Evolutionary conservation across 2,888 invertebrate genomes (phyloP).

Genomic region (Pachydiplax longipennis): DNA sequence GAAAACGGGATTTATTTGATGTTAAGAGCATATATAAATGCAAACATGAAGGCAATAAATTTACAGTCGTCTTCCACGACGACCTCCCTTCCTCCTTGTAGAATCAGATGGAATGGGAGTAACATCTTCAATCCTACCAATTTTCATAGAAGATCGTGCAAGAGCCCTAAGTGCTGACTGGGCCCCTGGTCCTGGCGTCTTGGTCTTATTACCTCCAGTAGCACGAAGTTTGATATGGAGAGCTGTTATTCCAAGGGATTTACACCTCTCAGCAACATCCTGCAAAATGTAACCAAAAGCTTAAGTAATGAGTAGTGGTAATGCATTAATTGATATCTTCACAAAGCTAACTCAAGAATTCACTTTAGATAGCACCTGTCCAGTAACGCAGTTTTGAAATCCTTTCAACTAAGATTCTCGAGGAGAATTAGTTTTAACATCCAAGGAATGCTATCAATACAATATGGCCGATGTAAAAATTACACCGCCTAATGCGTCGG

Average conservation of each 20-base stretch:
- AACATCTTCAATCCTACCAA: conserved; percentile 99
- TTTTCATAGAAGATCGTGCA: conserved; percentile 99
- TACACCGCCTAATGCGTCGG: not conserved
- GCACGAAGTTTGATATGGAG: conserved; percentile 98
- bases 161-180: conserved; percentile 97
- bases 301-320: conserved; percentile 43
- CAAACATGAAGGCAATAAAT: not conserved
- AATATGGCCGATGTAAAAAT: no score
- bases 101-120: conserved; percentile 99
- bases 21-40: conserved; percentile 4
- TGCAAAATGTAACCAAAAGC: conserved; percentile 56
- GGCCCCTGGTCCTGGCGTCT: conserved; percentile 98
- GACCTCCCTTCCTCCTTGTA: conserved; percentile 99
- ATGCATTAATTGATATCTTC: not conserved
- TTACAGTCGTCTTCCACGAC: conserved; percentile 98
- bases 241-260: conserved; percentile 94
- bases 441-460: no score
- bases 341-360: not conserved
- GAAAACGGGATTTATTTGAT: conserved; percentile 22
- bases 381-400: no score
- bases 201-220: conserved; percentile 98
- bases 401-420: no score
- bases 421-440: no score
- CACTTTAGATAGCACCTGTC: no score
- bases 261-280: conserved; percentile 99